These are phyloP conservation scores for Dendrocincla fuliginosa DNA, from an alignment of 2,797 vertebrate species.

Conservation along the genomic window DNA sequence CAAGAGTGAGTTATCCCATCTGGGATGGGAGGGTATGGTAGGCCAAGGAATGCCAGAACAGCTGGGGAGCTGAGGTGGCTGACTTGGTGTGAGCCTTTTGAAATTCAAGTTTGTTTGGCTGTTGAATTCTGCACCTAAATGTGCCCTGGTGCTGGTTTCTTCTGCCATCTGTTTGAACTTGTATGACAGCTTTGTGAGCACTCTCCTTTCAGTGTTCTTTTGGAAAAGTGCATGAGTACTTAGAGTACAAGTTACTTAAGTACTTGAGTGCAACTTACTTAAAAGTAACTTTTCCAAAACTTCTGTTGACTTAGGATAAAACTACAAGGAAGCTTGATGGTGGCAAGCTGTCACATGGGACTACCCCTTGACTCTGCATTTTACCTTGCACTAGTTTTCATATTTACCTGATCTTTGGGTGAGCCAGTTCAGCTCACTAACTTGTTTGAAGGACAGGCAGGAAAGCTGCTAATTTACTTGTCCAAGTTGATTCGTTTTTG, in stretches of 20 bases:
- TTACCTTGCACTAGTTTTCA: neutral
- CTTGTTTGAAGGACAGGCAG: neutral
- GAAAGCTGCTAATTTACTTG: neutral
- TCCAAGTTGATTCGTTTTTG: neutral
- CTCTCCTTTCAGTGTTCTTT: neutral
- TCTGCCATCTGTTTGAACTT: constrained; percentile 68
- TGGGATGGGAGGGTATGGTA: neutral
- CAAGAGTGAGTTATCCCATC: constrained; percentile 23
- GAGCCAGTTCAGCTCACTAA: neutral
- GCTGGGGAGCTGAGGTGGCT: neutral
- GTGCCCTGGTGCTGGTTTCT: constrained; percentile 1
- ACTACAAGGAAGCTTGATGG: neutral
- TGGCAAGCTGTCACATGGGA: neutral
- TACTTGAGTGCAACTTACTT: neutral
- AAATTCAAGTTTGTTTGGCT: constrained; percentile 67
- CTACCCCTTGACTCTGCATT: neutral
- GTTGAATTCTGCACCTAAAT: constrained; percentile 59
- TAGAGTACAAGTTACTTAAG: too few species aligned
- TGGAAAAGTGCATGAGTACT: neutral
- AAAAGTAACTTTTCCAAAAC: neutral
- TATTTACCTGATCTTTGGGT: neutral
- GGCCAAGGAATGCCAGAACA: constrained; percentile 25
- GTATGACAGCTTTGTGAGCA: neutral
- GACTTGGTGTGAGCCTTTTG: constrained; percentile 41
- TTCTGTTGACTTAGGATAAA: neutral